Conservation (phyloP, 2,797 vertebrate species). For the Galagoides demidoff region DNA sequence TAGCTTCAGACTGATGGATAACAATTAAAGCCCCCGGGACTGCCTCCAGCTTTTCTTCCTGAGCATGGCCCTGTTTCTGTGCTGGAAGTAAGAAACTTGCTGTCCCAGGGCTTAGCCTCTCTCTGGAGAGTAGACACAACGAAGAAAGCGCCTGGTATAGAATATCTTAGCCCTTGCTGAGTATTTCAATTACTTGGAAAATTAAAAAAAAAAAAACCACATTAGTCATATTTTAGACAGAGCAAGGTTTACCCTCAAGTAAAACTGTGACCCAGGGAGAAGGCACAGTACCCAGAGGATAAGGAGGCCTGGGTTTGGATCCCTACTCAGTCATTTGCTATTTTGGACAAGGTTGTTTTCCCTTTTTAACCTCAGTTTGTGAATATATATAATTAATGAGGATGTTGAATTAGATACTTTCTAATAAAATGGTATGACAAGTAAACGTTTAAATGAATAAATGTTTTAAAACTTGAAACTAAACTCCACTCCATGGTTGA, state of each 20-base stretch:
- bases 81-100: background rate
- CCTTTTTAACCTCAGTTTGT: background rate
- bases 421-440: background rate
- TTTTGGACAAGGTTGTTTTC: background rate
- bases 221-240: background rate
- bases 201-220: background rate
- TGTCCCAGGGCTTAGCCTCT: background rate
- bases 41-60: background rate
- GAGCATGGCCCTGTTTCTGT: background rate
- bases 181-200: conserved; percentile 36
- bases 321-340: background rate
- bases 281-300: background rate
- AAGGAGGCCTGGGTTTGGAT: background rate
- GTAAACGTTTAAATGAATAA: background rate
- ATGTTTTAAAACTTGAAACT: background rate
- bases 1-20: background rate
- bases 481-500: background rate
- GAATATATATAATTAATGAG: background rate
- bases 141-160: background rate
- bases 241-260: background rate
- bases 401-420: background rate
- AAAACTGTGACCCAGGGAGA: background rate
- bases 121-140: background rate
- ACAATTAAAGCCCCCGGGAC: background rate
- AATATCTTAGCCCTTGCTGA: background rate